A percentile compares a stretch with the other conserved stretches of the same genome.
Evolutionary conservation across 2,797 vertebrate genomes (phyloP).

Genomic region (Naso thynnoides): DNA sequence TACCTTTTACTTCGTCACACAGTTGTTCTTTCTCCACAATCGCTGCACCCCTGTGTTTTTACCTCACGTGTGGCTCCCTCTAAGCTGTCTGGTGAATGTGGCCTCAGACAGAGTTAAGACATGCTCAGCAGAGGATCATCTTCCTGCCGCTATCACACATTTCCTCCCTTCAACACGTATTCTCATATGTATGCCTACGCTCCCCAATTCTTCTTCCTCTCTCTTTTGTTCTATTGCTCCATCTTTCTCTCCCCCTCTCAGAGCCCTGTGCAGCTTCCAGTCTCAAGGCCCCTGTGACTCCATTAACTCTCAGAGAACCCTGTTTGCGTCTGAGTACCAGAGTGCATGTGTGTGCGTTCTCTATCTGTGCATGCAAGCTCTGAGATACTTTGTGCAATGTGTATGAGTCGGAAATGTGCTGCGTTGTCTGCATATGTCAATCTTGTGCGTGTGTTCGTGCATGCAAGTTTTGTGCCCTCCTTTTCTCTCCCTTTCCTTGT

Average conservation of each 20-base stretch:
- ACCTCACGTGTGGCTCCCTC: not conserved
- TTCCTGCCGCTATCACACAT: not conserved
- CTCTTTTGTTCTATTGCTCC: constrained; percentile 22
- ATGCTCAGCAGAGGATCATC: constrained; percentile 16
- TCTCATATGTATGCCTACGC: constrained; percentile 23
- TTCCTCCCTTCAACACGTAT: constrained; percentile 14
- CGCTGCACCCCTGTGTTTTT: not conserved
- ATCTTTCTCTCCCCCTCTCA: not conserved
- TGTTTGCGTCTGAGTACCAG: constrained; percentile 44
- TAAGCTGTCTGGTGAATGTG: constrained; percentile 2
- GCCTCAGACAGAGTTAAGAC: constrained; percentile 28
- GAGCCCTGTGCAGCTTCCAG: constrained; percentile 29
- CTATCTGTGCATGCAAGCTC: constrained; percentile 27
- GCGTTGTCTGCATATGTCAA: constrained; percentile 48
- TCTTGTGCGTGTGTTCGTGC: constrained; percentile 36
- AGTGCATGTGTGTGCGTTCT: constrained; percentile 31
- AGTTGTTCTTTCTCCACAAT: constrained; percentile 10
- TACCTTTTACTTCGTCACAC: constrained; percentile 32
- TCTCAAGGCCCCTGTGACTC: constrained; percentile 61
- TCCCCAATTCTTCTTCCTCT: constrained; percentile 2
- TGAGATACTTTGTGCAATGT: constrained; percentile 43
- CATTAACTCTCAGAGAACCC: constrained; percentile 65
- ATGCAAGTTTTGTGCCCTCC: constrained; percentile 45
- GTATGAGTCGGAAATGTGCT: constrained; percentile 47
- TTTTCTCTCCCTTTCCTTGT: constrained; percentile 64